Conservation (phyloP, 2,113 vertebrate genomes). For the Zosterops japonicus region DNA sequence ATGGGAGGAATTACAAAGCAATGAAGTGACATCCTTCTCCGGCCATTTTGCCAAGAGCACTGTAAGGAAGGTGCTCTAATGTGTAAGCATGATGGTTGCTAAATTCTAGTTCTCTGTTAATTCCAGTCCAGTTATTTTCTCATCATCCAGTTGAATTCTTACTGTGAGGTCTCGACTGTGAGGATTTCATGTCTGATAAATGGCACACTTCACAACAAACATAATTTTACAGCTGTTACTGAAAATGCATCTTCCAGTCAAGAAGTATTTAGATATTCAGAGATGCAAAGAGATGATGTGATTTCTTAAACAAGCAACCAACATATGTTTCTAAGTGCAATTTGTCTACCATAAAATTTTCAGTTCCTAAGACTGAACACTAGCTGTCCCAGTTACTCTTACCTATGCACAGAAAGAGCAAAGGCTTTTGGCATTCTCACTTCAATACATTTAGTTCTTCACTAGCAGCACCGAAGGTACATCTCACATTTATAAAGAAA, state of each 20-base stretch:
- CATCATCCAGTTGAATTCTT: neutral
- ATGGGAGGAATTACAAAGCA: neutral
- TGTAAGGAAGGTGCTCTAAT: rapidly evolving
- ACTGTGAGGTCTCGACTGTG: neutral
- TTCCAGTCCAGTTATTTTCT: neutral
- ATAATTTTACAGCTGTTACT: neutral
- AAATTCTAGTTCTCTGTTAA: neutral
- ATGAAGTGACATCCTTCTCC: neutral
- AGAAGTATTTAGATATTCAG: neutral
- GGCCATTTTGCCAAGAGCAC: neutral
- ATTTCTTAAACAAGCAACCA: neutral
- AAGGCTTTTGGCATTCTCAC: neutral
- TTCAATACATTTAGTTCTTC: neutral
- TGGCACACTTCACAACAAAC: neutral
- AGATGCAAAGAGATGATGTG: neutral
- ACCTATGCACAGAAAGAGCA: neutral
- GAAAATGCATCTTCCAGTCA: neutral
- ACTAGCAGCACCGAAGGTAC: neutral
- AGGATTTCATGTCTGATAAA: neutral
- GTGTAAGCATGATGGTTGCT: neutral
- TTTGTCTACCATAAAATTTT: neutral
- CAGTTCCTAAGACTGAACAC: neutral
- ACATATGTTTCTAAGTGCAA: neutral
- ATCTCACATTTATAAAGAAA: neutral
- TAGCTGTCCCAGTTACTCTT: neutral